Evolutionary conservation across 2,888 invertebrate genomes (phyloP).

Genomic region (Platycheirus albimanus): DNA sequence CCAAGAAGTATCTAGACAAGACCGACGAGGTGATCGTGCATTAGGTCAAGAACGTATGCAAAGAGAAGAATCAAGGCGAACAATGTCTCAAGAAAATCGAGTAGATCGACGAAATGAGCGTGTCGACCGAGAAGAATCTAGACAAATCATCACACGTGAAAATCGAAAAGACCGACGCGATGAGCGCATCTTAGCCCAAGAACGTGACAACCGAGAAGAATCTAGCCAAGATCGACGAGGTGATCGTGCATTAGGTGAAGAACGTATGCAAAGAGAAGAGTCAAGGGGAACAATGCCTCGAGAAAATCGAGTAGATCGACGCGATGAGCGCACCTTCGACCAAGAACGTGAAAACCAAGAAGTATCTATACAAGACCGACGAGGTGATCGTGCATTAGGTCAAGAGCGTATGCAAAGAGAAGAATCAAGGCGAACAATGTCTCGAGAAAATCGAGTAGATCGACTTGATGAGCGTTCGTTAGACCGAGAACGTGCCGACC

Average conservation of each 20-base stretch:
- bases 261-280: not conserved
- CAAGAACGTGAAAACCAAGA: not conserved
- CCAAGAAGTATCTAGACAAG: constrained; percentile 1
- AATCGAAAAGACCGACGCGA: constrained; percentile 2
- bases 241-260: not conserved
- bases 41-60: not conserved
- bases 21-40: not conserved
- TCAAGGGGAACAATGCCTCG: not conserved
- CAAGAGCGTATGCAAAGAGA: too few species aligned
- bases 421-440: not conserved
- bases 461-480: not conserved
- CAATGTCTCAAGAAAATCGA: not conserved
- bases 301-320: not conserved
- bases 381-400: not conserved
- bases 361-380: not conserved
- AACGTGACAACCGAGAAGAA: too few species aligned
- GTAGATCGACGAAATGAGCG: not conserved
- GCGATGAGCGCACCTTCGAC: not conserved
- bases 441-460: not conserved
- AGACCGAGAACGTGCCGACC: not conserved
- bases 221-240: too few species aligned
- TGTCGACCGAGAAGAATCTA: constrained; percentile 7
- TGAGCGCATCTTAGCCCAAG: too few species aligned
- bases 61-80: constrained; percentile 4
- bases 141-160: not conserved